These are phyloP conservation scores for Agonum fuliginosum DNA, from an alignment of 2,888 invertebrate species.

Conservation along the genomic window DNA sequence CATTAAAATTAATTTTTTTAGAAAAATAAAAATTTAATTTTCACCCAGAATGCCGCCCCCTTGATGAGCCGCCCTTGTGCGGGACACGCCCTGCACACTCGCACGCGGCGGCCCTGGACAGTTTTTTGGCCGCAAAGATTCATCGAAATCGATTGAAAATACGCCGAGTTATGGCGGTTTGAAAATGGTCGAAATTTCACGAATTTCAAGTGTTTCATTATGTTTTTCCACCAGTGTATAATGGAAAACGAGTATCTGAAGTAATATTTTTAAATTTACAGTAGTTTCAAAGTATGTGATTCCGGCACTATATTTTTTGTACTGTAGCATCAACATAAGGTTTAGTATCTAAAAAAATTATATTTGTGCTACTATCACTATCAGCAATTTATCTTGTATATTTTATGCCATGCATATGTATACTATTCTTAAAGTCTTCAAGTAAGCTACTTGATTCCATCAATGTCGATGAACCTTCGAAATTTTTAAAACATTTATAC, in stretches of 20 bases:
- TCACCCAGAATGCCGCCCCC: no score
- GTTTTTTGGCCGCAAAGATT: no score
- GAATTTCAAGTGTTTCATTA: no score
- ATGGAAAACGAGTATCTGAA: conserved; percentile 21
- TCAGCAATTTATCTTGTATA: conserved; percentile 38
- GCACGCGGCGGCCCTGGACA: no score
- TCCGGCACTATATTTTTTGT: conserved; percentile 52
- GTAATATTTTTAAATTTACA: conserved; percentile 20
- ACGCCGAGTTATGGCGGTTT: no score
- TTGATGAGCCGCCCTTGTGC: no score
- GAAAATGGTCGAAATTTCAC: no score
- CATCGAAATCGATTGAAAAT: no score
- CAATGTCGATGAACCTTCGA: conserved; percentile 45
- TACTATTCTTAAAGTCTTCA: conserved; percentile 46
- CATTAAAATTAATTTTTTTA: no score
- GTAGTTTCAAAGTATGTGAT: conserved; percentile 54
- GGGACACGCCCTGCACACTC: no score
- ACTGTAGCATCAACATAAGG: conserved; percentile 31
- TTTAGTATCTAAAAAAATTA: conserved; percentile 33
- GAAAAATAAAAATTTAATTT: no score
- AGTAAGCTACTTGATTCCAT: conserved; percentile 50
- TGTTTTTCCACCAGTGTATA: no score
- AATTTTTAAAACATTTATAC: conserved; percentile 52
- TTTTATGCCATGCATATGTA: conserved; percentile 28
- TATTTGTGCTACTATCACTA: conserved; percentile 46